phyloP scores from a whole-genome alignment of 2,113 vertebrate genomes.

The Anseranas semipalmata region DNA sequence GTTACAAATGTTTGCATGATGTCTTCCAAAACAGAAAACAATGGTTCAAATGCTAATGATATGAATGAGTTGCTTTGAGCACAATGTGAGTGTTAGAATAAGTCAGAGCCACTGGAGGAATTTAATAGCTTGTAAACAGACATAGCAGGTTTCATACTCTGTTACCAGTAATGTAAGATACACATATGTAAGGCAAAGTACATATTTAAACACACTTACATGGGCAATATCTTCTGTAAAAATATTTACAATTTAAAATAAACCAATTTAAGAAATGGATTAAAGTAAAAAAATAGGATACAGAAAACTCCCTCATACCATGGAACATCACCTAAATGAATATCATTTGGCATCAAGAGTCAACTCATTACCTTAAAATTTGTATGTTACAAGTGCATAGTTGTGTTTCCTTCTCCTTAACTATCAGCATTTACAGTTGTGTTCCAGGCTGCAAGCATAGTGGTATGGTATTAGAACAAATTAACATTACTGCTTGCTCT shows the following conservation, averaged over 20 bases:
- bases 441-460: conserved; percentile 69
- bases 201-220: conserved; percentile 75
- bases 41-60: conserved; percentile 29
- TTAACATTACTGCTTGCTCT: conserved; percentile 43
- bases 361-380: conserved; percentile 72
- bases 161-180: conserved; percentile 75
- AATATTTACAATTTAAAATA: conserved; percentile 76
- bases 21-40: conserved; percentile 40
- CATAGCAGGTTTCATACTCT: conserved; percentile 61
- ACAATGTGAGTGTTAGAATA: conserved; percentile 32
- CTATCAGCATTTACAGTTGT: conserved; percentile 60
- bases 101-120: conserved; percentile 56
- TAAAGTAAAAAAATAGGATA: conserved; percentile 71
- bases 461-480: conserved; percentile 61
- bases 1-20: neutral
- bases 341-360: conserved; percentile 72
- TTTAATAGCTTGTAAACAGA: conserved; percentile 71
- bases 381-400: conserved; percentile 81
- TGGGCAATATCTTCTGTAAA: conserved; percentile 74
- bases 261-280: conserved; percentile 70
- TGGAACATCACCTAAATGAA: conserved; percentile 65
- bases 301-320: conserved; percentile 73
- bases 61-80: conserved; percentile 46
- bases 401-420: conserved; percentile 65
- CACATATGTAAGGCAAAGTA: conserved; percentile 79